phyloP scores from a whole-genome alignment of 2,797 vertebrate species.

The Phalanger gymnotis region DNA sequence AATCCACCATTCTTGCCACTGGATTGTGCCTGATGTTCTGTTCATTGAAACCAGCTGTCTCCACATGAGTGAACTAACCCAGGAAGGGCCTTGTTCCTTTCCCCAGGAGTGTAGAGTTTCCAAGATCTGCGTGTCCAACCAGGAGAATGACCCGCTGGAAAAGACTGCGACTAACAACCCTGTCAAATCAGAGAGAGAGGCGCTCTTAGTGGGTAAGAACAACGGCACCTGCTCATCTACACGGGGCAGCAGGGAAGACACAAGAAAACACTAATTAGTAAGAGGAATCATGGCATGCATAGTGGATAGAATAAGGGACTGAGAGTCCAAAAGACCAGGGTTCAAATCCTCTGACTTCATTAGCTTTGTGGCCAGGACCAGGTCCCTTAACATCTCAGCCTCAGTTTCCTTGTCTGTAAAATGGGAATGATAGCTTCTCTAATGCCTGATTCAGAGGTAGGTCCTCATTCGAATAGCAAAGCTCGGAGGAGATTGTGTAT shows the following conservation, averaged over 20 bases:
- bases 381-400: background rate
- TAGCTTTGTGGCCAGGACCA: background rate
- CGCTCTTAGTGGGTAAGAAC: constrained; percentile 93
- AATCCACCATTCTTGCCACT: background rate
- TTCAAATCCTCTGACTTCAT: background rate
- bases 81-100: constrained; percentile 54
- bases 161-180: constrained; percentile 87
- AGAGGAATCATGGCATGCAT: background rate
- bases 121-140: constrained; percentile 90
- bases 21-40: constrained; percentile 4
- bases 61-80: constrained; percentile 53
- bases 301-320: background rate
- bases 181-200: constrained; percentile 93
- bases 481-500: background rate
- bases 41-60: constrained; percentile 11
- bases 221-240: background rate
- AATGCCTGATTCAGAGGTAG: background rate
- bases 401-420: background rate
- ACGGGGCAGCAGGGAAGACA: background rate
- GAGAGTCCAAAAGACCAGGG: background rate
- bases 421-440: background rate
- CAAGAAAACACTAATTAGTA: background rate
- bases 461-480: background rate
- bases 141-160: constrained; percentile 91
- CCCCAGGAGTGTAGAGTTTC: constrained; percentile 86